These are phyloP conservation scores for Podilymbus podiceps DNA, from an alignment of 2,113 vertebrate species.

Conservation along the genomic window DNA sequence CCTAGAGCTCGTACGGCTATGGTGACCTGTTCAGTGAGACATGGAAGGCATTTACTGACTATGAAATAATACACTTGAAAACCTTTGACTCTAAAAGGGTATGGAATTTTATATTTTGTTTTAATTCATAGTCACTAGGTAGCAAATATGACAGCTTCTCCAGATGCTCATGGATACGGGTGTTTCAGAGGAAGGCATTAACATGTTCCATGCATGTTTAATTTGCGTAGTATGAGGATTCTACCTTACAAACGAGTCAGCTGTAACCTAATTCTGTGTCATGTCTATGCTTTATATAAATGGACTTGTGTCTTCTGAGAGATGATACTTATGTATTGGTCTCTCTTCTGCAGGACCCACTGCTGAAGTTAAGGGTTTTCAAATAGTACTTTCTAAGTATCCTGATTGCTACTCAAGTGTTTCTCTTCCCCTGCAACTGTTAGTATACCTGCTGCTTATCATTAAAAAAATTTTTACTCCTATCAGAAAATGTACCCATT, in stretches of 20 bases:
- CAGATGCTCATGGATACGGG: neutral
- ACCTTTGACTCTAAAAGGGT: constrained; percentile 91
- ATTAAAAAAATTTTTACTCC: neutral
- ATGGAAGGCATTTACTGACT: constrained; percentile 89
- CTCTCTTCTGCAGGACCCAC: neutral
- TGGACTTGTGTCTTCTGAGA: neutral
- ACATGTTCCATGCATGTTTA: neutral
- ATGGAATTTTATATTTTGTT: constrained; percentile 7
- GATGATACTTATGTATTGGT: neutral
- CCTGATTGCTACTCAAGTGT: neutral
- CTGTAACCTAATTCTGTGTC: neutral
- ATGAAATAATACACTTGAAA: constrained; percentile 91
- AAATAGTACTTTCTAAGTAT: neutral
- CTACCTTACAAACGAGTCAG: neutral
- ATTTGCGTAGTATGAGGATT: neutral
- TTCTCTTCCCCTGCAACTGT: neutral
- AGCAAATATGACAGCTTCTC: neutral
- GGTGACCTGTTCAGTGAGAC: constrained; percentile 94
- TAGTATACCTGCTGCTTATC: neutral
- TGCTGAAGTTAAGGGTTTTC: neutral
- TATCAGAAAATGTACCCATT: neutral
- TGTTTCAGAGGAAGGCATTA: neutral
- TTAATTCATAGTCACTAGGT: neutral
- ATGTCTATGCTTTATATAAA: neutral
- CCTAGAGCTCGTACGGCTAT: constrained; percentile 90